Percentiles rank a stretch among this genome's conserved stretches.
Conservation (phyloP, 2,797 vertebrate genomes). For the Phyllotis vaccarum region DNA sequence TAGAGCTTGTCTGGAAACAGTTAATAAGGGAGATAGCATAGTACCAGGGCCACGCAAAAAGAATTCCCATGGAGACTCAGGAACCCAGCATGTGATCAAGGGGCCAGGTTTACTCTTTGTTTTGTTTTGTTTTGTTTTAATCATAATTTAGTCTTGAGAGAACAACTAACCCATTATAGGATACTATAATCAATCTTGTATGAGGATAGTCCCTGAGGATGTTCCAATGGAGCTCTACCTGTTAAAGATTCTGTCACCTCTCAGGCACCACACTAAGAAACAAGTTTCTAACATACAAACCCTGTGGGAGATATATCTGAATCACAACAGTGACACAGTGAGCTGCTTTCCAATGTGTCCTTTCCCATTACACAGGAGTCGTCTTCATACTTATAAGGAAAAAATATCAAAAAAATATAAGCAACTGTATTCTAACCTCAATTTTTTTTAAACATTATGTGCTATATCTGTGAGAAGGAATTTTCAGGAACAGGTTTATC, state of each 20-base stretch:
- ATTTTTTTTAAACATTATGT: background rate
- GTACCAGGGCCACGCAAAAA: background rate
- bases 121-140: background rate
- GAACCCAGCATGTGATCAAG: background rate
- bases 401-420: constrained; percentile 9
- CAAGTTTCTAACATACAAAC: background rate
- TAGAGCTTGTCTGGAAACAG: background rate
- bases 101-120: background rate
- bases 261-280: background rate
- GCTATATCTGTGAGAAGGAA: background rate
- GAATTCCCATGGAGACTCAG: too few relatives aligned
- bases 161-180: background rate
- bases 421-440: background rate
- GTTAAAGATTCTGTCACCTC: background rate
- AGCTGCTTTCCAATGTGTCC: background rate
- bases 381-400: background rate
- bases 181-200: background rate
- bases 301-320: background rate
- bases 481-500: background rate
- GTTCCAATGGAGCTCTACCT: background rate
- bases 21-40: background rate
- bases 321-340: too few relatives aligned
- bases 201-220: background rate
- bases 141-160: background rate
- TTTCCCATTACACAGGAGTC: background rate